phyloP scores from a whole-genome alignment of 2,113 vertebrate species.

The Lagenorhynchus albirostris region DNA sequence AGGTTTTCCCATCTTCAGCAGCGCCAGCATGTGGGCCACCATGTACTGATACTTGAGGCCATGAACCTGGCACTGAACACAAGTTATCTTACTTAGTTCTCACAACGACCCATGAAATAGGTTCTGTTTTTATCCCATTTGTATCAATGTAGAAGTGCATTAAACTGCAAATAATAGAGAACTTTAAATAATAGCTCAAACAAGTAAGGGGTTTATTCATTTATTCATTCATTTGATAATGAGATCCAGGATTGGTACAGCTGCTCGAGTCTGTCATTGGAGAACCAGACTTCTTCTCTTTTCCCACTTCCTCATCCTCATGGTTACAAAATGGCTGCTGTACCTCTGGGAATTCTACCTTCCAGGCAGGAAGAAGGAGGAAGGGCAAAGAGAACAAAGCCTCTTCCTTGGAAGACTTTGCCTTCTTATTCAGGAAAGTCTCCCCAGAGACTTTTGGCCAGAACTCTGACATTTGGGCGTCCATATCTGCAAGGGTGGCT shows the following conservation, averaged over 20 bases:
- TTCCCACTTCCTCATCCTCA: not conserved
- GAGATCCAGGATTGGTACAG: not conserved
- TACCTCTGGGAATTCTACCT: not conserved
- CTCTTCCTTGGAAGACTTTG: not conserved
- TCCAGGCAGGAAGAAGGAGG: not conserved
- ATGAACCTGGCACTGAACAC: rapidly evolving
- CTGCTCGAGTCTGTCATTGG: not conserved
- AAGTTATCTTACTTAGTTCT: not conserved
- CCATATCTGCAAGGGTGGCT: not conserved
- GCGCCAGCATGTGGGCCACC: too few relatives aligned
- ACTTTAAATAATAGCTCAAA: not conserved
- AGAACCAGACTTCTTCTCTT: not conserved
- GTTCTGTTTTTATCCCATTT: not conserved
- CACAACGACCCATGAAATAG: not conserved
- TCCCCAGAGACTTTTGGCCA: not conserved
- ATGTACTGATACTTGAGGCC: not conserved
- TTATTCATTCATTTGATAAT: not conserved
- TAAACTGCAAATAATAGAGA: not conserved
- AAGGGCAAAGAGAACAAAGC: not conserved
- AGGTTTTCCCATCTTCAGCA: not conserved
- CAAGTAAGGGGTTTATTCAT: not conserved
- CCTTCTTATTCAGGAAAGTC: not conserved
- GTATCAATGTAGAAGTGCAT: not conserved
- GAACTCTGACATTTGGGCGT: not conserved
- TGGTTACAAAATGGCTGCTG: not conserved